Evolutionary conservation across 2,888 invertebrate species (phyloP), one percentile per base, ranked within the genome.

Genomic region (Diabrotica balteata): DNA sequence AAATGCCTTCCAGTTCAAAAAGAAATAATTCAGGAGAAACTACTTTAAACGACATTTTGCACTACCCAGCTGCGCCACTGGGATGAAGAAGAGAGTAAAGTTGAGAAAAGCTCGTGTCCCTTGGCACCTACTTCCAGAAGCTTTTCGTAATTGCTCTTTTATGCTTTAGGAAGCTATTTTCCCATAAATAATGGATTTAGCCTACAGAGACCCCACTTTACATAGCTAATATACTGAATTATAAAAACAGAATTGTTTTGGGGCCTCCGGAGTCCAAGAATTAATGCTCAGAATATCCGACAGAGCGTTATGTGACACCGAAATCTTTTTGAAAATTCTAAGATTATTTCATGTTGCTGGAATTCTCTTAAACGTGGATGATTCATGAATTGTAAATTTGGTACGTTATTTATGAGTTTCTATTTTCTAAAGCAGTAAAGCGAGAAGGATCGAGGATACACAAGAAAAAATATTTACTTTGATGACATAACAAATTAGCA

Each of bases 131-230:
- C 44, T 32, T 44, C 22, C 45, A 53, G n/a, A 50, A 52, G 17
- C 66, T 51, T 44, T 10, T 45, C 51, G 50, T 62, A 52, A 66
- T 58, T 57, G 55, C 51, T 50, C 59, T 62, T 62, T 57, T 51
- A 57, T 66, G 60, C 55, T 32, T 44, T 7, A 10, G 46, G 55
- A 61, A 22, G 62, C 42, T 62, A 49, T 52, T 57, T 57, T 52
- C 17, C 8, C 50, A 57, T 50, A 47, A 46, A 52, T 66, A 52
- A 66, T 62, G 47, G 51, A 8, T 51, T 51, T 51, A 51, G 17
- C 51, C 51, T 22, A 17, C 22, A n/a, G 51, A 51, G 17, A 51
- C 22, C 1, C 51, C 9, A 51, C 51, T 51, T 22, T 51, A 22
- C 51, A 22, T 51, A 22, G 22, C 11, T 22, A 51, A 51, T 51